Evolutionary conservation across 2,888 invertebrate species (phyloP).

Genomic region (Apodemia mormo): DNA sequence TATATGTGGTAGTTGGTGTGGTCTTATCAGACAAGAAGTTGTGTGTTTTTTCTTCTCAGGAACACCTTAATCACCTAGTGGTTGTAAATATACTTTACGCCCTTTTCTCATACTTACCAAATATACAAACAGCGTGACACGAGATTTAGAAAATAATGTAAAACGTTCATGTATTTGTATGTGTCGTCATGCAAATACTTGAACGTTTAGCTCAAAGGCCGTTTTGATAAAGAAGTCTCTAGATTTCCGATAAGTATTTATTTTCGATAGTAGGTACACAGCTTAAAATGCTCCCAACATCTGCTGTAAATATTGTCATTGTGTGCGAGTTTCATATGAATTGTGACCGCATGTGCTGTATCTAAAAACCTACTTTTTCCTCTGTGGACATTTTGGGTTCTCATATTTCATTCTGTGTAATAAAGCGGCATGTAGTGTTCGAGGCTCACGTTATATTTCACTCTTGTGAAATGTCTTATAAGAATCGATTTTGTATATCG

Average conservation of each 20-base stretch:
- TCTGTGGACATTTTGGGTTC: conserved; percentile 31
- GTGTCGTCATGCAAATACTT: too few species aligned
- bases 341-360: conserved; percentile 24
- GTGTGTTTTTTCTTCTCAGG: too few species aligned
- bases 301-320: conserved; percentile 25
- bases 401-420: conserved; percentile 32
- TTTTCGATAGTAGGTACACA: conserved; percentile 11
- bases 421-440: conserved; percentile 30
- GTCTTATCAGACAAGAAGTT: too few species aligned
- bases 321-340: conserved; percentile 20
- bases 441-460: conserved; percentile 28
- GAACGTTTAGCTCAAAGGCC: not conserved
- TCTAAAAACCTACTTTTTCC: conserved; percentile 26
- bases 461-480: conserved; percentile 24
- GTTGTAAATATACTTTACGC: too few species aligned
- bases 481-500: conserved; percentile 19
- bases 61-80: too few species aligned
- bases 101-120: too few species aligned
- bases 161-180: too few species aligned
- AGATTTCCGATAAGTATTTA: not conserved
- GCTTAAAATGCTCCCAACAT: conserved; percentile 24
- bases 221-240: not conserved
- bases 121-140: too few species aligned
- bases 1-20: too few species aligned
- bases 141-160: too few species aligned